Percentiles rank a stretch among this genome's conserved stretches.
Evolutionary conservation across 2,888 invertebrate species (phyloP).

Genomic region (Erebia aethiops): DNA sequence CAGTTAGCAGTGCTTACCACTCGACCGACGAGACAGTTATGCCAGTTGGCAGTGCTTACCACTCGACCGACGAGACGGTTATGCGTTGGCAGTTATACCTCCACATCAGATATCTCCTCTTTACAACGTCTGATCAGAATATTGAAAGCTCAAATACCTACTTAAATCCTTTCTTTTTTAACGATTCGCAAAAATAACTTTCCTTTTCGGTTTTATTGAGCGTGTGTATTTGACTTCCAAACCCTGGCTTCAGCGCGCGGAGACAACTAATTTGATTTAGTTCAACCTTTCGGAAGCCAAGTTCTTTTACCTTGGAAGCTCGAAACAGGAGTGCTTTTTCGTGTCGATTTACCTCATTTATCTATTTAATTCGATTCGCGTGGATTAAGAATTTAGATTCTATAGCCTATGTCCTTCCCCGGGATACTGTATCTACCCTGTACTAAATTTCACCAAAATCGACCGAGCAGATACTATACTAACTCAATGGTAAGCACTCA

Average conservation of each 20-base stretch:
- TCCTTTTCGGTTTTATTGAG: neutral
- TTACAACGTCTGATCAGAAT: neutral
- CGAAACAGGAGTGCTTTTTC: slow-evolving; percentile 3
- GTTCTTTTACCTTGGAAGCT: neutral
- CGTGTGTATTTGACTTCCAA: neutral
- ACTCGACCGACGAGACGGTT: no score
- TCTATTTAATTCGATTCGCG: no score
- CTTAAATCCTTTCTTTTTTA: neutral
- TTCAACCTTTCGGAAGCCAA: neutral
- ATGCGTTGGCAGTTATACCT: no score
- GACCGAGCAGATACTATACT: no score
- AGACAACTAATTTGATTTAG: slow-evolving; percentile 9
- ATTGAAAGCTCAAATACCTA: neutral
- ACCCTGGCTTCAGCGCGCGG: neutral
- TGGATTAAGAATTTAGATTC: no score
- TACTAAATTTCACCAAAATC: no score
- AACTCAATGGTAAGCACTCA: neutral
- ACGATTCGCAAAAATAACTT: neutral
- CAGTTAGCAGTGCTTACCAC: no score
- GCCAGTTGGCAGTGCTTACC: no score
- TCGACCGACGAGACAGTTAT: no score
- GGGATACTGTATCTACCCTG: no score
- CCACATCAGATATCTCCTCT: neutral
- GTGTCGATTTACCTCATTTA: neutral
- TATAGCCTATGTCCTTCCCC: no score